These are phyloP conservation scores for Pollenia amentaria DNA, from an alignment of 2,888 invertebrate species.

Conservation along the genomic window DNA sequence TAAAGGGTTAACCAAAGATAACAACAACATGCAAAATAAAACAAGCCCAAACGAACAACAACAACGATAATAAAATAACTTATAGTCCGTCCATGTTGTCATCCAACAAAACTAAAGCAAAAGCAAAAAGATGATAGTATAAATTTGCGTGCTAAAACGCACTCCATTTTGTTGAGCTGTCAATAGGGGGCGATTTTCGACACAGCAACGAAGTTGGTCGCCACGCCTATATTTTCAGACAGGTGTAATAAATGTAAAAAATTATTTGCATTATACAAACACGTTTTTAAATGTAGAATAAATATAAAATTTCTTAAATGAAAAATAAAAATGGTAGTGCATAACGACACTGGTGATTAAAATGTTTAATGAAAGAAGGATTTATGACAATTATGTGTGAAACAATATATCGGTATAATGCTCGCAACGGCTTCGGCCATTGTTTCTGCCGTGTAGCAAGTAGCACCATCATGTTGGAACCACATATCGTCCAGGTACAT, in stretches of 20 bases:
- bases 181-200: slow-evolving; percentile 70
- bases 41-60: slow-evolving; percentile 18
- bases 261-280: neutral
- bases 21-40: slow-evolving; percentile 21
- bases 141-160: slow-evolving; percentile 69
- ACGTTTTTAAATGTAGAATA: neutral
- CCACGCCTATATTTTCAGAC: slow-evolving; percentile 58
- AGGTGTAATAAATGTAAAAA: slow-evolving; percentile 47
- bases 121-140: slow-evolving; percentile 14
- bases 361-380: no score
- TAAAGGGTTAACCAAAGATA: slow-evolving; percentile 66
- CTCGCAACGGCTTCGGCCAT: no score
- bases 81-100: neutral
- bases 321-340: no score
- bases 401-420: no score
- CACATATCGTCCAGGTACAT: no score
- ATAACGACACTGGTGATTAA: no score
- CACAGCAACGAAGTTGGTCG: slow-evolving; percentile 27
- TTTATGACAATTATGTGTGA: no score
- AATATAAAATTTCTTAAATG: neutral
- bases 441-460: no score
- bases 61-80: slow-evolving; percentile 7
- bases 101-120: neutral
- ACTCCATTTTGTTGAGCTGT: slow-evolving; percentile 73
- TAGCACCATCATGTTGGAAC: no score